Evolutionary conservation across 2,113 vertebrate species (phyloP), one percentile per base, ranked within the genome.

Genomic region (Corynorhinus townsendii): DNA sequence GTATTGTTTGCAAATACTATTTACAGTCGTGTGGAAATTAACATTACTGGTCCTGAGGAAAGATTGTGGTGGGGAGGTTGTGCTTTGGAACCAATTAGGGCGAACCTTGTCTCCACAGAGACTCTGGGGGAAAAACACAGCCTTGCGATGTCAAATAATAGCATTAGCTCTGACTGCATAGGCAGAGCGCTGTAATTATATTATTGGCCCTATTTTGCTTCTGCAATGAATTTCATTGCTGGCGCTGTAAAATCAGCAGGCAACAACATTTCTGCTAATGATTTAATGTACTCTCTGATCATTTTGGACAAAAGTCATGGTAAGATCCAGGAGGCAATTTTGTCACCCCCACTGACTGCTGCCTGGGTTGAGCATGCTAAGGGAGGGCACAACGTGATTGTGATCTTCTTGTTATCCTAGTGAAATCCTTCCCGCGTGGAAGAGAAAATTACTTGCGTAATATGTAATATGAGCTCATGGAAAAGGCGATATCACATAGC

Each of bases 81-180:
- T 99, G 99, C 99, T 99, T 98, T 99, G 99, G 99, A 99, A 99
- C 99, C 99, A 99, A 99, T 99, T 99, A 99, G 99, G 98, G 98
- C 91, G 98, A 99, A 98, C 98, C 98, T 98, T 98, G 97, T 98
- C 98, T 99, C 97, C 98, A 86, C 97, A 0, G 97, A 98, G 99
- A 98, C 99, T 99, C 98, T 52, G 97, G 98, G 98, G 98, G 98
- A 90, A 90, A 97, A 97, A 95, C 97, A 91, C 95, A 99, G 99
- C 99, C 98, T 99, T 99, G 99, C 99, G 95, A 98, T 99, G 98
- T 98, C 98, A 98, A 97, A 97, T 95, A 98, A 98, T 97, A 97
- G 98, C 98, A 98, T 99, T 99, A 98, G 98, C 98, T 97, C 98
- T 87, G 98, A 80, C 98, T 97, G 95, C 98, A 87, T 96, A 95